Base-by-base conservation (phyloP, 2,113 vertebrate species). In the Plestiodon gilberti region DNA sequence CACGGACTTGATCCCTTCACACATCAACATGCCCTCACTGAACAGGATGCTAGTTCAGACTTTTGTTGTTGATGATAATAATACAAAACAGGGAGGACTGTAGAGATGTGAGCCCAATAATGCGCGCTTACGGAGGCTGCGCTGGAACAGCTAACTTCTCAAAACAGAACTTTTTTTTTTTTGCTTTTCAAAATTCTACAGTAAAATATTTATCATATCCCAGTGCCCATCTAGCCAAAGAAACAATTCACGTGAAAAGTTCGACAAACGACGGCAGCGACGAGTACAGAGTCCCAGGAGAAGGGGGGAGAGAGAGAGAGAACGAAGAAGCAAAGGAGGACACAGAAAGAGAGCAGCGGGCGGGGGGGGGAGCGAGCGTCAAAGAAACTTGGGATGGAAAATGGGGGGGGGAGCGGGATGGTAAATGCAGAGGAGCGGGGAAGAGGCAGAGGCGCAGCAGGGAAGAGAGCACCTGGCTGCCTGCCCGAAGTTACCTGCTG, bases 401-500 rank as follows among this genome's bases (percentile, higher is more conserved):
- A 13, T 0, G 18, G 43, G 35, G n/a, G n/a, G 67, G 52, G 22
- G 18, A 33, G 17, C 13, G 1, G 74, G 17, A 6, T 11, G 6
- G 6, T 6, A 18, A 13, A 1, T 4, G 38, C 40, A 10, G 5
- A 57, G 10, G 18, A 71, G 5, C 20, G 33, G 5, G 17, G 14
- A 1, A 20, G 18, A 40, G 23, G 18, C 10, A 30, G 6, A 30
- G 3, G 20, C 40, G 6, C 38, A 33, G 13, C 57, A 40, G 28
- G 43, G 18, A 1, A 1, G 52, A 20, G 1, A 1, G 4, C 38
- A 38, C 57, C 38, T 1, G 40, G 8, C 14, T 23, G 25, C 38
- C 73, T 15, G 73, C 11, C 73, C 62, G 1, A 1, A 28, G 59
- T 80, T 86, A 86, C 85, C 85, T 86, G 84, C 52, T n/a, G 62